phyloP scores from a whole-genome alignment of 2,113 vertebrate species.

The Rhinolophus ferrumequinum region DNA sequence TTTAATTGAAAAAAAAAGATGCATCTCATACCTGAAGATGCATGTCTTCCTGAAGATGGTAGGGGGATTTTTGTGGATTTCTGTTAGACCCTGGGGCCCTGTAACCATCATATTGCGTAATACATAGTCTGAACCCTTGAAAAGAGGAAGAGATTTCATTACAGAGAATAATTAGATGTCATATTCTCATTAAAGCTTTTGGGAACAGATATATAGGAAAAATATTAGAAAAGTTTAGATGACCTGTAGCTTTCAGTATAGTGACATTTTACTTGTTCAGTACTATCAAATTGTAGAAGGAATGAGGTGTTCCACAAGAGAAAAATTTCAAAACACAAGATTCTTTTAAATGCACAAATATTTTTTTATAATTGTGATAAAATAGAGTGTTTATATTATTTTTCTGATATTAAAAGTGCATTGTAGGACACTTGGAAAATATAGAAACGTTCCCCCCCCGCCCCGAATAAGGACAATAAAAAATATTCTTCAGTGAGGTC shows the following conservation, averaged over 20 bases:
- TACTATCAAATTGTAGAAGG: background rate
- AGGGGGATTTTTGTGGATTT: slow-evolving; percentile 77
- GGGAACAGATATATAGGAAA: background rate
- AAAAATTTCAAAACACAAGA: background rate
- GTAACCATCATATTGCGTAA: slow-evolving; percentile 82
- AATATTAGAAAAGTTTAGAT: slow-evolving; percentile 19
- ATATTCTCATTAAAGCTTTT: background rate
- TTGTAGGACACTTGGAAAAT: background rate
- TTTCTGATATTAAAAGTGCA: background rate
- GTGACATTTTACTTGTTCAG: slow-evolving; percentile 2
- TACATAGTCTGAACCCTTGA: slow-evolving; percentile 78
- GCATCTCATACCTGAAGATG: slow-evolving; percentile 83
- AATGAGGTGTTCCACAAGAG: background rate
- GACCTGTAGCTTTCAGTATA: slow-evolving; percentile 2
- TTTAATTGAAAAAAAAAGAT: too few relatives aligned
- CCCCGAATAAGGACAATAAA: background rate
- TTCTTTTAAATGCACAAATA: background rate
- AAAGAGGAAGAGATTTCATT: slow-evolving; percentile 71
- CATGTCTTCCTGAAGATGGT: slow-evolving; percentile 81
- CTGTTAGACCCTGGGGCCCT: slow-evolving; percentile 75
- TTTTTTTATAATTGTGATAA: background rate
- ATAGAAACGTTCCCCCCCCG: background rate
- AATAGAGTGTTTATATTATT: background rate
- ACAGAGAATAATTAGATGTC: background rate
- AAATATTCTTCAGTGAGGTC: background rate